phyloP scores from a whole-genome alignment of 2,797 vertebrate genomes.

The Darevskia nairensis region DNA sequence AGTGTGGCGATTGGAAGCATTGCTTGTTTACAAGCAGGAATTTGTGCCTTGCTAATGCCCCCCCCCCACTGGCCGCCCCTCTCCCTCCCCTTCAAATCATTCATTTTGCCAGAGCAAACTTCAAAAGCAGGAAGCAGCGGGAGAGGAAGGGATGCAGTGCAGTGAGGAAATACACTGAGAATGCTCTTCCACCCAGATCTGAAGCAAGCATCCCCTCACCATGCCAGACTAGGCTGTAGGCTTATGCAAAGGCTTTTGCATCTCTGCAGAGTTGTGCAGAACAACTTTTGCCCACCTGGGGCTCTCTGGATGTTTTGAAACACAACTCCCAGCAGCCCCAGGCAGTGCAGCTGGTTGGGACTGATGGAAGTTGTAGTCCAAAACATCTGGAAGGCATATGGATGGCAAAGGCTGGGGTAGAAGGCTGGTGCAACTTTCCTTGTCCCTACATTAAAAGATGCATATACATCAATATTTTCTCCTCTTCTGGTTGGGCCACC shows the following conservation, averaged over 20 bases:
- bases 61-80: background rate
- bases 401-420: too few relatives aligned
- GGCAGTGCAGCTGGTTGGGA: too few relatives aligned
- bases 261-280: background rate
- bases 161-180: background rate
- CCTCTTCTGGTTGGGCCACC: background rate
- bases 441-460: background rate
- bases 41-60: background rate
- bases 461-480: background rate
- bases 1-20: background rate
- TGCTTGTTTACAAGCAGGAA: background rate
- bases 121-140: conserved; percentile 10
- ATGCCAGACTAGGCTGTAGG: background rate
- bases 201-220: background rate
- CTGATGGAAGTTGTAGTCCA: too few relatives aligned
- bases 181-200: background rate
- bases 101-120: background rate
- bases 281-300: background rate
- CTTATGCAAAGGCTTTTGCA: background rate
- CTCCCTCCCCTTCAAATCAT: background rate
- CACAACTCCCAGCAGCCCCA: too few relatives aligned
- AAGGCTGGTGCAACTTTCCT: background rate
- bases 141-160: background rate
- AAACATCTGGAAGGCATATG: too few relatives aligned
- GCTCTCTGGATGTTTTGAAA: too few relatives aligned